phyloP scores from a whole-genome alignment of 2,888 invertebrate species.

The Pardosa pseudoannulata region DNA sequence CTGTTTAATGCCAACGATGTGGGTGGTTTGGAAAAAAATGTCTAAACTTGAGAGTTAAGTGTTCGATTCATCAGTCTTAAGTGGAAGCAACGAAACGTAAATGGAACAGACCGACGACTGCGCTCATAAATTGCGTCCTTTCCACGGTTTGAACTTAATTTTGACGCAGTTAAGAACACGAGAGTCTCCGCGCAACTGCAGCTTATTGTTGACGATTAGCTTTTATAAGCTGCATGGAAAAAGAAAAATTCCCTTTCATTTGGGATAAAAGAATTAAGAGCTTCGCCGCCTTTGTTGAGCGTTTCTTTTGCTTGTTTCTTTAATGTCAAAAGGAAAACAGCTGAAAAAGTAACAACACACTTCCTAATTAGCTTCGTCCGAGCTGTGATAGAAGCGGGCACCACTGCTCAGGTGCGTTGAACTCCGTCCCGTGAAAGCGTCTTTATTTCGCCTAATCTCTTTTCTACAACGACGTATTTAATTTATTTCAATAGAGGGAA shows the following conservation, averaged over 20 bases:
- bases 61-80: not conserved
- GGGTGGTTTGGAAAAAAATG: not conserved
- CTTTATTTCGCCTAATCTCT: too few relatives aligned
- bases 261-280: not conserved
- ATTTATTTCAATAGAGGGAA: too few relatives aligned
- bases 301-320: not conserved
- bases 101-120: not conserved
- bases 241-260: not conserved
- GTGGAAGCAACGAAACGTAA: not conserved
- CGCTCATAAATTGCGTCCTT: not conserved
- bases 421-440: too few relatives aligned
- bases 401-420: too few relatives aligned
- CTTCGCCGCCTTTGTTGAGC: not conserved
- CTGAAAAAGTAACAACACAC: not conserved
- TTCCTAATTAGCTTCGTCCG: conserved; percentile 7
- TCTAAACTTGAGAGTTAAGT: not conserved
- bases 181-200: too few relatives aligned
- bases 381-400: too few relatives aligned
- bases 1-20: too few relatives aligned
- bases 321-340: not conserved
- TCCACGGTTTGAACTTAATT: not conserved
- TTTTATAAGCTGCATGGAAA: not conserved
- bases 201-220: not conserved
- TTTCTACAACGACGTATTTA: too few relatives aligned
- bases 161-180: not conserved